Base-by-base conservation (phyloP, 2,888 invertebrate species). In the Cephalotes varians region DNA sequence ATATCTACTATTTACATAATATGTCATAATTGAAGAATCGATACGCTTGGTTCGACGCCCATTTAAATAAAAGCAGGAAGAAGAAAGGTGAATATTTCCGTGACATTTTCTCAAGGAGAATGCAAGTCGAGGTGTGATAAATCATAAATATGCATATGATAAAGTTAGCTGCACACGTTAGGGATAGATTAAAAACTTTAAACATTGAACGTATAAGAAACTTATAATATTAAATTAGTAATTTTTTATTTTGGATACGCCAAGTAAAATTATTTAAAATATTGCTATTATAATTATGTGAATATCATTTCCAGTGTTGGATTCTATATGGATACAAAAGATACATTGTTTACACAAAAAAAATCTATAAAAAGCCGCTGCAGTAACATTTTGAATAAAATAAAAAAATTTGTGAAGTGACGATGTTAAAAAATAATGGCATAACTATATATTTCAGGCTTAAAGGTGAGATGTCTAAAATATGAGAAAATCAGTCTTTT, bases 1-100 rank as follows among this genome's bases (percentile, higher is more conserved):
- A 71, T 71, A 56, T 40, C n/a, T n/a, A 56, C 71, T 28, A 37
- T 56, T 37, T 54, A 71, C 34, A 12, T 71, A 54, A 71, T 31
- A 12, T 56, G 37, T 37, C 37, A 54, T 71, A 71, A 71, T 71
- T 37, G 37, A n/a, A 12, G 71, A 69, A 31, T 21, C 34, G n/a
- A 71, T 34, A 54, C 25, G 51, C 15, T 54, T 34, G 18, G 10
- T 25, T 71, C 6, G 10, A 21, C 34, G 54, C 2, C 9, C 2
- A 21, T 71, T 54, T 25, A 54, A 51, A n/a, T 49, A 49, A 69
- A 69, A 51, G 34, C 15, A 5, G 71, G 10, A 37, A 71, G 37
- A 71, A 71, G 54, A 40, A 71, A 71, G 71, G 37, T 18, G 54
- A 37, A 54, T 25, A 28, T 71, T 71, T 40, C 54, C 6, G 37